A percentile compares a stretch with the other conserved stretches of the same genome.
These are phyloP conservation scores for Picus viridis DNA, from an alignment of 2,797 vertebrate genomes.

Conservation along the genomic window DNA sequence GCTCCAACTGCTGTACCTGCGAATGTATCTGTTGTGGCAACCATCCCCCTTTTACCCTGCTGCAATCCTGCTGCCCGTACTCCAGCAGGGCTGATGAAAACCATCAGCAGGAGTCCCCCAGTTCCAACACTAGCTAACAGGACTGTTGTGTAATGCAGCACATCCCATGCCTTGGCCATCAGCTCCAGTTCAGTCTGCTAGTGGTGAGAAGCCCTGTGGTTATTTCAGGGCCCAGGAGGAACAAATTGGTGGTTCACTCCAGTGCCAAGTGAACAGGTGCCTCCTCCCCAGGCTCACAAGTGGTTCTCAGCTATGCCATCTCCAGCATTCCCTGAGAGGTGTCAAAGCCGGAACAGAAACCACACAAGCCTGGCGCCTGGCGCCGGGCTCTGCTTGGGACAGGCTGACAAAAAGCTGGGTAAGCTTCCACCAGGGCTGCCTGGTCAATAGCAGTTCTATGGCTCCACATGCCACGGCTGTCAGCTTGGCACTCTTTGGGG, in stretches of 20 bases:
- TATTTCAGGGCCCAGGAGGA: background rate
- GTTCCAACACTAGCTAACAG: fast-evolving
- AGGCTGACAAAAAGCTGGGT: background rate
- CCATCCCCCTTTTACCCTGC: background rate
- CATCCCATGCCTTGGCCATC: background rate
- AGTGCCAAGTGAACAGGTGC: slow-evolving; percentile 19
- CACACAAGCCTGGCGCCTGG: background rate
- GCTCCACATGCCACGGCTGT: slow-evolving; percentile 8
- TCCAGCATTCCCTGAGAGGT: background rate
- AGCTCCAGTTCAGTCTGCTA: background rate
- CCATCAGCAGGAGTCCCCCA: background rate
- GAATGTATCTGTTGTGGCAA: background rate
- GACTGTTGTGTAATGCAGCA: background rate
- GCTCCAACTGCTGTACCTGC: background rate
- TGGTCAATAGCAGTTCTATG: background rate
- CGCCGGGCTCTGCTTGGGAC: background rate
- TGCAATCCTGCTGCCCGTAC: background rate
- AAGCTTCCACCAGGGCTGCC: background rate
- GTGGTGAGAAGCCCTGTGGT: fast-evolving
- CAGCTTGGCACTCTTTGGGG: background rate
- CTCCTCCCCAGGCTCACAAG: background rate
- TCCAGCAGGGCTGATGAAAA: background rate
- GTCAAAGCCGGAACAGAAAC: background rate
- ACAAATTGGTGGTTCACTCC: background rate
- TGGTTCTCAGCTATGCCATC: background rate